phyloP scores from a whole-genome alignment of 1,140 invertebrate genomes.

The Cotesia glomerata region DNA sequence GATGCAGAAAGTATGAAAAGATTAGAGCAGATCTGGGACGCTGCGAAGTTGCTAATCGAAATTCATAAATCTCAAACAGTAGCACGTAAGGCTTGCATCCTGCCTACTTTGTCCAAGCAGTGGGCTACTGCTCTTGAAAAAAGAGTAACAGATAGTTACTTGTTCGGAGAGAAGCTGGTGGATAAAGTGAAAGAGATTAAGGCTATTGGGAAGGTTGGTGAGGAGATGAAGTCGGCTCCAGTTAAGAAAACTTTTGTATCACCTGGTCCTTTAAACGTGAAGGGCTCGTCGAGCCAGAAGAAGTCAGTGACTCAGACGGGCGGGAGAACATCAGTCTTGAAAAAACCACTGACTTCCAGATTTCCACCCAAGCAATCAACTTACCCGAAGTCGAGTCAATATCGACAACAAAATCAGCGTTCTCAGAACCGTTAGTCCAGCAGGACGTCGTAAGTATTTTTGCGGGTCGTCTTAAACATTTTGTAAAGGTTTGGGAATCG shows the following conservation, averaged over 20 bases:
- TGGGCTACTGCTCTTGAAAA: slow-evolving; percentile 38
- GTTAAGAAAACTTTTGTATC: neutral
- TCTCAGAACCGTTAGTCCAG: neutral
- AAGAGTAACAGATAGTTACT: slow-evolving; percentile 35
- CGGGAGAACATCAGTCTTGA: neutral
- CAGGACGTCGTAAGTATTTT: slow-evolving; percentile 13
- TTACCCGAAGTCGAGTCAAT: neutral
- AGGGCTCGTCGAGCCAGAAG: neutral
- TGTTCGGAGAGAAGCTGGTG: slow-evolving; percentile 28
- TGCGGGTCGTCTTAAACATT: slow-evolving; percentile 24
- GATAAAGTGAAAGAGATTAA: too few relatives aligned
- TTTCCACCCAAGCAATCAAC: slow-evolving; percentile 11
- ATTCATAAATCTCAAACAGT: neutral
- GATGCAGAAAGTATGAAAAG: neutral
- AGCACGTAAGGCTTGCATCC: slow-evolving; percentile 1
- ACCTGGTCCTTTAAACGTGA: neutral
- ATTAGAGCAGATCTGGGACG: neutral
- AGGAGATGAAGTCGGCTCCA: slow-evolving; percentile 6
- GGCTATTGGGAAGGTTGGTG: neutral
- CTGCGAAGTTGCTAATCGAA: neutral
- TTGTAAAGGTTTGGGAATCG: slow-evolving; percentile 8
- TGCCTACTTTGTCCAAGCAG: slow-evolving; percentile 9
- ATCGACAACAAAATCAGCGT: neutral
- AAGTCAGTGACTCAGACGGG: neutral
- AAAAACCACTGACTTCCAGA: slow-evolving; percentile 8